These are phyloP conservation scores for Poeciliopsis infans DNA, from an alignment of 2,797 vertebrate genomes.

Conservation along the genomic window DNA sequence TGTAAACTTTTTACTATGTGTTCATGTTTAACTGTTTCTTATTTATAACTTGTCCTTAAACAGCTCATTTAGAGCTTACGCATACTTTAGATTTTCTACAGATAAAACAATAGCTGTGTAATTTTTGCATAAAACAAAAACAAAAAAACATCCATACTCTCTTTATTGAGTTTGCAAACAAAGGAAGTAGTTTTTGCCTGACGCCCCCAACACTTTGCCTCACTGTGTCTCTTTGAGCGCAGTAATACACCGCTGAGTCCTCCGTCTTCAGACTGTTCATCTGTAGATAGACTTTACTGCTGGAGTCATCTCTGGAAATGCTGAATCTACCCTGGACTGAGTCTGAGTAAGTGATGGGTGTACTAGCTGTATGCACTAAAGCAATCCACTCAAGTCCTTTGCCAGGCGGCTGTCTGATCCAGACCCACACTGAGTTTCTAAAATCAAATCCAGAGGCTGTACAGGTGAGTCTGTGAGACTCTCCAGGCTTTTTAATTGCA, in stretches of 20 bases:
- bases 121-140: too few relatives aligned
- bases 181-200: too few relatives aligned
- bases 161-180: too few relatives aligned
- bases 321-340: neutral
- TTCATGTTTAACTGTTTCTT: too few relatives aligned
- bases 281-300: neutral
- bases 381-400: neutral
- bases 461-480: neutral
- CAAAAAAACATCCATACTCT: too few relatives aligned
- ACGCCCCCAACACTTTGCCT: too few relatives aligned
- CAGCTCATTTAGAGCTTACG: neutral
- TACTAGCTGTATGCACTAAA: neutral
- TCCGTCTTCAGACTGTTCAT: neutral
- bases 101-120: too few relatives aligned
- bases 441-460: neutral
- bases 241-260: neutral
- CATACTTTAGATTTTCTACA: too few relatives aligned
- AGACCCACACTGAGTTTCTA: neutral
- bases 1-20: neutral
- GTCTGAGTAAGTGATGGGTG: neutral
- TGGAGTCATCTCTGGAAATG: neutral
- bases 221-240: neutral
- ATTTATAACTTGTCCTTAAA: neutral
- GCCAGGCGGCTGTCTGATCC: neutral
- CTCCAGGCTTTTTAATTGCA: neutral